Evolutionary conservation across 2,797 vertebrate species (phyloP).

Genomic region (Sebastes taczanowskii): DNA sequence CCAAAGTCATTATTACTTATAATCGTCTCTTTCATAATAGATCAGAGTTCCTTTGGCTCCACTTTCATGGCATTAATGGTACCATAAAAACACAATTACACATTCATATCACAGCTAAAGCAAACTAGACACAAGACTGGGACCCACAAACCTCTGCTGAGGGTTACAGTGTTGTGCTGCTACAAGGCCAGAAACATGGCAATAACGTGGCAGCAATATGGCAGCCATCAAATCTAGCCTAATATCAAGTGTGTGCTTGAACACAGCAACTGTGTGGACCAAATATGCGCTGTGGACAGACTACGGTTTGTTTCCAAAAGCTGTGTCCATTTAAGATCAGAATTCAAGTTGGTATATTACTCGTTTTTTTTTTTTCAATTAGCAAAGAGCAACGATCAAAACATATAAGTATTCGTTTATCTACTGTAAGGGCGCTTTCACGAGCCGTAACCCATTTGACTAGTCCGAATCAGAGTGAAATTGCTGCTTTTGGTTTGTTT

Average conservation of each 20-base stretch:
- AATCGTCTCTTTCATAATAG: slow-evolving; percentile 25
- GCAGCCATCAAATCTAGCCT: slow-evolving; percentile 14
- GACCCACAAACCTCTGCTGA: slow-evolving; percentile 5
- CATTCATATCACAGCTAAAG: slow-evolving; percentile 2
- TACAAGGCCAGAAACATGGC: neutral
- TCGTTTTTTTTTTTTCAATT: too few relatives aligned
- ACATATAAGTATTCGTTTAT: too few relatives aligned
- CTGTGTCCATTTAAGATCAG: too few relatives aligned
- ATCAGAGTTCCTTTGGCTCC: slow-evolving; percentile 6
- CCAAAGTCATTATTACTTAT: slow-evolving; percentile 29
- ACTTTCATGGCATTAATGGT: neutral
- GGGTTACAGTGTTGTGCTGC: neutral
- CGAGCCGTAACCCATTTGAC: too few relatives aligned
- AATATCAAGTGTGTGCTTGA: neutral
- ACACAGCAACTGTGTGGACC: neutral
- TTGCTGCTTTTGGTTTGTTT: too few relatives aligned
- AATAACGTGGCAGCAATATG: slow-evolving; percentile 1
- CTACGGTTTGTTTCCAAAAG: neutral
- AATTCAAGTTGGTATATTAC: too few relatives aligned
- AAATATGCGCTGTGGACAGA: neutral
- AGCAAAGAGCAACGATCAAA: too few relatives aligned
- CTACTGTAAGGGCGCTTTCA: too few relatives aligned
- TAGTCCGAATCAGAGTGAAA: too few relatives aligned
- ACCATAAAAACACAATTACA: slow-evolving; percentile 14
- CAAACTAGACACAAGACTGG: neutral